Evolutionary conservation across 30 jellyfish, hydroid and myxozoan species (phyloP).

Genomic region (Cassiopea xamachana): DNA sequence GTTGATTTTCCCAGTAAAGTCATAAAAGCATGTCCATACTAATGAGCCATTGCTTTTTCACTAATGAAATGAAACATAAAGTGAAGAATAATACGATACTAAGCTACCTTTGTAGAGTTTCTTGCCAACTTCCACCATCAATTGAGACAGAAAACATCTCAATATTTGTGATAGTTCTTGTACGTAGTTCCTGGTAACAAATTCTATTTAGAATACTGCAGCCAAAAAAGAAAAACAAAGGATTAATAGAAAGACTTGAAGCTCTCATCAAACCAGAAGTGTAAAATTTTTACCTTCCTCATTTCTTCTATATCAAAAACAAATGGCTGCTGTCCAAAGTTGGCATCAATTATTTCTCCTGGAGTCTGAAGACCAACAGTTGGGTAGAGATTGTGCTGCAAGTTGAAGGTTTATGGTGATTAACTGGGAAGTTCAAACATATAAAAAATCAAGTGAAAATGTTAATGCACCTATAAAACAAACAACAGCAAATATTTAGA

Average conservation of each 20-base stretch:
- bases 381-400: conserved; percentile 87
- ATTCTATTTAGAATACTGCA: neutral
- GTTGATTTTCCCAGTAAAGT: too few relatives aligned
- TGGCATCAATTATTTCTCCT: conserved; percentile 89
- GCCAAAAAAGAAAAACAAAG: neutral
- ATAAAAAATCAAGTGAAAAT: too few relatives aligned
- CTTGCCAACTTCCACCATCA: conserved; percentile 96
- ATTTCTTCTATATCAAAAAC: conserved; percentile 84
- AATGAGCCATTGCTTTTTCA: too few relatives aligned
- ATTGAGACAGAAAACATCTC: conserved; percentile 75
- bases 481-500: too few relatives aligned
- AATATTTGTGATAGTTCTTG: conserved; percentile 62
- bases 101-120: conserved; percentile 79
- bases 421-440: too few relatives aligned
- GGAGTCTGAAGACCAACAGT: conserved; percentile 90
- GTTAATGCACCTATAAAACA: too few relatives aligned
- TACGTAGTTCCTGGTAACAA: conserved; percentile 68
- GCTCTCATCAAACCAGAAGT: too few relatives aligned
- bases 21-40: too few relatives aligned
- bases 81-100: neutral
- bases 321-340: conserved; percentile 94
- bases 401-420: neutral
- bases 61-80: neutral
- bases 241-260: too few relatives aligned
- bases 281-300: conserved; percentile 62